Conservation (phyloP, 1,140 invertebrate species). For the Arctopsyche grandis region DNA sequence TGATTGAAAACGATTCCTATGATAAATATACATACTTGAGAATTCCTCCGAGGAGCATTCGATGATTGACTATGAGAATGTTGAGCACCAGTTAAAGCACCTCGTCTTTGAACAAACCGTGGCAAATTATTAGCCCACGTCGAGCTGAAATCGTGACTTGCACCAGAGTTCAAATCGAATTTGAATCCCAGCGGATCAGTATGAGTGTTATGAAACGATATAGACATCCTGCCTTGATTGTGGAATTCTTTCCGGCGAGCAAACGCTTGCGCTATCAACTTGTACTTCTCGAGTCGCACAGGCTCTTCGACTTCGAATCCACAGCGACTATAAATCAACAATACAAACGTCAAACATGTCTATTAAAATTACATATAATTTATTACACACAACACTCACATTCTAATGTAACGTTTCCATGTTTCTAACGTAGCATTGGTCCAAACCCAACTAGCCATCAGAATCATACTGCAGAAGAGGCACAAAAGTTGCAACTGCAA, state of each 20-base stretch:
- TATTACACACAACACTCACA: slow-evolving; percentile 65
- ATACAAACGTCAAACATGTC: background rate
- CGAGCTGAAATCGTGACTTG: slow-evolving; percentile 79
- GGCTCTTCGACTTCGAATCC: slow-evolving; percentile 78
- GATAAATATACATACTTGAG: slow-evolving; percentile 60
- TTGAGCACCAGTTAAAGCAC: slow-evolving; percentile 74
- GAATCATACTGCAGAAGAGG: slow-evolving; percentile 82
- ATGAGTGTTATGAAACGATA: slow-evolving; percentile 85
- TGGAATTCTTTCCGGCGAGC: slow-evolving; percentile 87
- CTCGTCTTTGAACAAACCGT: slow-evolving; percentile 83
- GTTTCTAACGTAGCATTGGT: slow-evolving; percentile 82
- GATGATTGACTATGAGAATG: slow-evolving; percentile 68
- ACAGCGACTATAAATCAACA: slow-evolving; percentile 66
- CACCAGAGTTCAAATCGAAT: slow-evolving; percentile 83
- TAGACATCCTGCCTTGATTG: slow-evolving; percentile 83
- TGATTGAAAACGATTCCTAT: too few relatives aligned
- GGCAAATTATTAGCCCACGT: slow-evolving; percentile 90
- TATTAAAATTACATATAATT: slow-evolving; percentile 2
- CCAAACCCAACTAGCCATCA: slow-evolving; percentile 95
- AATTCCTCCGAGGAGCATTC: slow-evolving; percentile 64
- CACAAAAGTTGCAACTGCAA: slow-evolving; percentile 84
- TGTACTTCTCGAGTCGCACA: slow-evolving; percentile 82
- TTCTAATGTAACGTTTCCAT: slow-evolving; percentile 85
- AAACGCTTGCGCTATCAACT: slow-evolving; percentile 90
- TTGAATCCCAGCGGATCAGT: slow-evolving; percentile 91